Conservation (phyloP, 2,888 invertebrate species). For the Cataglyphis albicans region DNA sequence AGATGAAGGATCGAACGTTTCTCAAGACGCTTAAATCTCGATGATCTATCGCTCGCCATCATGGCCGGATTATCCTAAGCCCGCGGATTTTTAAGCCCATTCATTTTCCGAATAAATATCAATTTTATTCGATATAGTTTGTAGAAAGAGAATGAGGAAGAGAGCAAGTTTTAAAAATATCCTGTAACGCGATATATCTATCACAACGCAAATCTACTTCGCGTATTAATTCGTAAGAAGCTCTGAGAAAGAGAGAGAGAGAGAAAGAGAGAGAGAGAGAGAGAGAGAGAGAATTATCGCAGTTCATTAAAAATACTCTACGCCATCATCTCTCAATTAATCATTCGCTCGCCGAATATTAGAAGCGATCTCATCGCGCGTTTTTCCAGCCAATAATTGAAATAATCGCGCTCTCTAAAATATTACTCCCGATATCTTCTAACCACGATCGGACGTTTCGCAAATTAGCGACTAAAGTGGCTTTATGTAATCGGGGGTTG, state of each 20-base stretch:
- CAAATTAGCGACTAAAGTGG: constrained; percentile 58
- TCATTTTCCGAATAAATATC: no score
- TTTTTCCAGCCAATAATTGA: not conserved
- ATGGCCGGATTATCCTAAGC: constrained; percentile 40
- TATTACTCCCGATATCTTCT: constrained; percentile 19
- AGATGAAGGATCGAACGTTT: constrained; percentile 8
- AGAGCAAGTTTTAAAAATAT: not conserved
- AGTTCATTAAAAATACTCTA: not conserved
- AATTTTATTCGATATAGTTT: not conserved
- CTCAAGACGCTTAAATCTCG: constrained; percentile 22
- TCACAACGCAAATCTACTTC: not conserved
- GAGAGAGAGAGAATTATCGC: not conserved
- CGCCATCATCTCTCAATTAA: not conserved
- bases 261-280: not conserved
- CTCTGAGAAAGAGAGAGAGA: not conserved
- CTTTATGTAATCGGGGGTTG: constrained; percentile 41
- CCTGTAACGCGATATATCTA: not conserved
- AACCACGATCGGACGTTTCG: constrained; percentile 37
- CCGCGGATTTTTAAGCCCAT: constrained; percentile 9
- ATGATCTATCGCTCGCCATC: constrained; percentile 48
- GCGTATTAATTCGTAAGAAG: not conserved
- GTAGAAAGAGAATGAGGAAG: not conserved
- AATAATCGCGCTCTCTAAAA: not conserved
- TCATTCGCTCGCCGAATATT: not conserved
- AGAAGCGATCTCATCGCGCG: not conserved